Evolutionary conservation across 2,797 vertebrate genomes (phyloP), one percentile per base, ranked within the genome.

Genomic region (Octomys mimax): DNA sequence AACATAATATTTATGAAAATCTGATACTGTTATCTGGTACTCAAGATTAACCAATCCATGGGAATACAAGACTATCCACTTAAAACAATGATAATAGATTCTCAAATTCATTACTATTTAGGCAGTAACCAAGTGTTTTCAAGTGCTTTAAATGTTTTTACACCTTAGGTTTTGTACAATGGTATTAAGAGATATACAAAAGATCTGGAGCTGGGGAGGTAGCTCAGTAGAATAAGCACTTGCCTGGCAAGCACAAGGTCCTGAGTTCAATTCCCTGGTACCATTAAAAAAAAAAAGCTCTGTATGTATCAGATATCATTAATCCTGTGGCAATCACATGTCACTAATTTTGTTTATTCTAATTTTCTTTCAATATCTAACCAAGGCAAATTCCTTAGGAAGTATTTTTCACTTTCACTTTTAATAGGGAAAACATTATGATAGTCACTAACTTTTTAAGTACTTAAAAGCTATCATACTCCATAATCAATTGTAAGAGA

Each of bases 1-100:
- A 66, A 93, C 49, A 95, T 91, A 96, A 95, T 93, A 83, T 94
- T 93, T 68, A 94, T 86, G 88, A 96, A 96, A 96, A 93, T 94
- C 90, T 75, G 62, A 93, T 87, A 77, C 54, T 68, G 42, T 89
- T 68, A 87, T 83, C 81, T 95, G 89, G n/a, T 83, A 80, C 73
- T 96, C 84, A 95, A 92, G 62, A 94, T 93, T 91, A 97, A 95
- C 64, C 88, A 93, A 86, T 92, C 91, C 64, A 89, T 18, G 22
- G 36, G 87, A 92, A 33, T 42, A 81, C 70, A 79, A 93, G 46
- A 57, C 49, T 85, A 64, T 26, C 39, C 24, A 49, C 87, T 85
- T 83, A 87, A 88, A 90, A 92, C 10, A 33, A 70, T 22, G 70
- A 79, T 57, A 95, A 54, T 0, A 89, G 61, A 83, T 12, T 87